These are phyloP conservation scores for Phasianus colchicus DNA, from an alignment of 2,113 vertebrate genomes.

Conservation along the genomic window DNA sequence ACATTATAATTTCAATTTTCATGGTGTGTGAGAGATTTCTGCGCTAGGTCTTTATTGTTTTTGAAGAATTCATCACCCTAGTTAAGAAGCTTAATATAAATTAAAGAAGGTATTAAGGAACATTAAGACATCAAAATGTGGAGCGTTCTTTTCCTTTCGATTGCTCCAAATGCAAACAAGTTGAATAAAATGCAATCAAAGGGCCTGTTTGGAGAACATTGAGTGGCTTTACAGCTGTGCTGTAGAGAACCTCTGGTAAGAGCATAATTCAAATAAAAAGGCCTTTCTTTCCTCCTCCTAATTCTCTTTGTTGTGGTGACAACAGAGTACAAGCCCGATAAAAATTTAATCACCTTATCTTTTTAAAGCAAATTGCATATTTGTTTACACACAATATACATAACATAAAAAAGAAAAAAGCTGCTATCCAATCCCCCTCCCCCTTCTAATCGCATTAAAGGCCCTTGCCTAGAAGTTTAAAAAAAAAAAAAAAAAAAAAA, in stretches of 20 bases:
- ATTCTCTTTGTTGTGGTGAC: conserved; percentile 83
- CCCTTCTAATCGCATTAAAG: conserved; percentile 60
- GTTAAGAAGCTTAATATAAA: conserved; percentile 88
- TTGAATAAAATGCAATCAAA: conserved; percentile 84
- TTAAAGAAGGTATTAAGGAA: conserved; percentile 87
- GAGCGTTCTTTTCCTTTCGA: conserved; percentile 70
- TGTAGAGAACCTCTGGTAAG: conserved; percentile 74
- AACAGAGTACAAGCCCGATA: conserved; percentile 79
- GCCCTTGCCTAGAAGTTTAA: conserved; percentile 39
- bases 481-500: background rate
- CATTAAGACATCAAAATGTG: conserved; percentile 86
- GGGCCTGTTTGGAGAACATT: conserved; percentile 71
- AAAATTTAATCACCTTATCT: conserved; percentile 87
- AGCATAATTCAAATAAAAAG: conserved; percentile 67
- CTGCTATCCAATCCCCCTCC: conserved; percentile 52
- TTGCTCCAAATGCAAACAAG: conserved; percentile 78
- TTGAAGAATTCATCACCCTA: conserved; percentile 83
- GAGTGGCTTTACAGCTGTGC: conserved; percentile 78
- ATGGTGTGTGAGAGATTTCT: conserved; percentile 71
- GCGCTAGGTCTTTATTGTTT: conserved; percentile 82
- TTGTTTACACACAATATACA: conserved; percentile 79
- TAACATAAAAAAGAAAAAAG: conserved; percentile 72
- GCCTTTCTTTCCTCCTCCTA: conserved; percentile 74
- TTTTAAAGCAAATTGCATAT: conserved; percentile 86
- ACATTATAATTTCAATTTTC: conserved; percentile 78